These are phyloP conservation scores for Pocillopora grandis DNA, from an alignment of 92 coral and sea anemone genomes.

Conservation along the genomic window DNA sequence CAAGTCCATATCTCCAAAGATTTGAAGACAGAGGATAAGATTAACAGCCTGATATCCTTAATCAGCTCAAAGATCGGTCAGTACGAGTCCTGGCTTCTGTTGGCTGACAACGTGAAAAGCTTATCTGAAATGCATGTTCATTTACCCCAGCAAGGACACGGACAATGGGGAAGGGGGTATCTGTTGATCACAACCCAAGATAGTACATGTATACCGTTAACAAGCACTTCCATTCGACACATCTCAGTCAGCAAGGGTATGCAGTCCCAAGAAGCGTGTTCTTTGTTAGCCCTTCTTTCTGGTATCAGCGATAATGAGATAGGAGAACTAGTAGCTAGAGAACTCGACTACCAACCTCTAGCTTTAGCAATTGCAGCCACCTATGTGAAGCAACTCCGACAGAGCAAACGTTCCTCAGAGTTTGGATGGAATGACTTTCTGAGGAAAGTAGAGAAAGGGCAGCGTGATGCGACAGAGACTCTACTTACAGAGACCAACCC, in stretches of 20 bases:
- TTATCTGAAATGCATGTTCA: background rate
- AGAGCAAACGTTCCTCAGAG: too few relatives aligned
- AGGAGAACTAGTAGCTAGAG: background rate
- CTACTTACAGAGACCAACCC: too few relatives aligned
- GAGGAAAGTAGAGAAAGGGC: too few relatives aligned
- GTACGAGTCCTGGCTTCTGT: too few relatives aligned
- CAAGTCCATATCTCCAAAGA: background rate
- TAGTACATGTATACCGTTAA: background rate
- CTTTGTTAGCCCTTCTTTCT: background rate
- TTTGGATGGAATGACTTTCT: too few relatives aligned
- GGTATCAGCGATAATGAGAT: background rate
- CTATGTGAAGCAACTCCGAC: background rate
- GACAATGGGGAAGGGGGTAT: background rate
- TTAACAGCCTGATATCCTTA: background rate
- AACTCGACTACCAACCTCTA: background rate
- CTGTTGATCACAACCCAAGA: slow-evolving; percentile 1
- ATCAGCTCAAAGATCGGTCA: background rate
- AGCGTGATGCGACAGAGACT: too few relatives aligned
- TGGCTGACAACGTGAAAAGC: background rate
- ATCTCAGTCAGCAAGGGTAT: background rate
- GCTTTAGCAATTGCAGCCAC: slow-evolving; percentile 5
- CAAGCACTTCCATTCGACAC: background rate
- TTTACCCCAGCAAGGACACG: background rate
- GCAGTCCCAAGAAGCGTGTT: background rate
- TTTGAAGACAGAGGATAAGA: background rate